phyloP scores from a whole-genome alignment of 2,888 invertebrate species.

The Drosophila longiperda region DNA sequence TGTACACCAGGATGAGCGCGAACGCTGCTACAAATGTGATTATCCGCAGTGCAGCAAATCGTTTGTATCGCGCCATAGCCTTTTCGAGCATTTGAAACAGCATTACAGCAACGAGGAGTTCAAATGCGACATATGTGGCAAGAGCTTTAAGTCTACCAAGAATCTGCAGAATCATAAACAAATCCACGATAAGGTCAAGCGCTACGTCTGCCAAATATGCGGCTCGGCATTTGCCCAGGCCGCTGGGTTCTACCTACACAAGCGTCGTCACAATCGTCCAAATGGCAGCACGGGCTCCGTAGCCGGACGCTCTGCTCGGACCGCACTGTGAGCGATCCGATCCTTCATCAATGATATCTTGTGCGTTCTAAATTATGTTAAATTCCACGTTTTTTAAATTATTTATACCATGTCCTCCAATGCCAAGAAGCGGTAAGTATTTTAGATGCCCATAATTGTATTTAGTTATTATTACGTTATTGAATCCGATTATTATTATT shows the following conservation, averaged over 20 bases:
- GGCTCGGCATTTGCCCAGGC: slow-evolving; percentile 84
- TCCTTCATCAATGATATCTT: slow-evolving; percentile 4
- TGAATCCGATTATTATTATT: slow-evolving; percentile 10
- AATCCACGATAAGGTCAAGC: slow-evolving; percentile 82
- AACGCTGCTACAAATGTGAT: slow-evolving; percentile 77
- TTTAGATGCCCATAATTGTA: slow-evolving; percentile 13
- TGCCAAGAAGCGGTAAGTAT: slow-evolving; percentile 45
- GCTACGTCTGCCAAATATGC: slow-evolving; percentile 83
- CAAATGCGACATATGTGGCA: slow-evolving; percentile 81
- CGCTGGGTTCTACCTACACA: slow-evolving; percentile 83
- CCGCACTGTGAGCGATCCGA: slow-evolving; percentile 53
- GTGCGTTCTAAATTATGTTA: not conserved
- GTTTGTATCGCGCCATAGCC: slow-evolving; percentile 71
- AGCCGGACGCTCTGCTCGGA: slow-evolving; percentile 64
- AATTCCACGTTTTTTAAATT: slow-evolving; percentile 25
- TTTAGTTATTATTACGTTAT: slow-evolving; percentile 13
- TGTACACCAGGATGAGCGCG: slow-evolving; percentile 73
- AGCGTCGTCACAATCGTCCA: slow-evolving; percentile 80
- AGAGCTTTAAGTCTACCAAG: slow-evolving; percentile 82
- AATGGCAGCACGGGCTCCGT: slow-evolving; percentile 67
- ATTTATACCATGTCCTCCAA: slow-evolving; percentile 48
- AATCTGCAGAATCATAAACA: slow-evolving; percentile 83
- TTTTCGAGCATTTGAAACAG: slow-evolving; percentile 77
- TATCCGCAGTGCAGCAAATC: slow-evolving; percentile 78
- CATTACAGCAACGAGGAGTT: slow-evolving; percentile 81